Base-by-base conservation (phyloP, 2,888 invertebrate species). In the Xestia sexstrigata region DNA sequence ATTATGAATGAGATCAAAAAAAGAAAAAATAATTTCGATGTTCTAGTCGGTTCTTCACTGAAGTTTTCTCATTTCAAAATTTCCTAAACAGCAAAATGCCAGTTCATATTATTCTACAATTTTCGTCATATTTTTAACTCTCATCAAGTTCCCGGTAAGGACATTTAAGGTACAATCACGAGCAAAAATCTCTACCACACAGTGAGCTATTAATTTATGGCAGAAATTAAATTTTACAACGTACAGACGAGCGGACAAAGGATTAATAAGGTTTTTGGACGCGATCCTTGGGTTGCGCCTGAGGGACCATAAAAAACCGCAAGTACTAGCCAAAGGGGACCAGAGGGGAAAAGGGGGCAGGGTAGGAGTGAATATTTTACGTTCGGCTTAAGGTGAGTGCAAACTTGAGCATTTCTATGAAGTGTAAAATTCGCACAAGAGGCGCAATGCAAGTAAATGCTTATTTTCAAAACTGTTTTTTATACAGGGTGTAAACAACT, bases 201-300 rank as follows among this genome's bases (percentile, higher is more conserved):
- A 13, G 52, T 63, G 13, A 69, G 65, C 76, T 78, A 87, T 88
- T 88, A 85, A 81, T 91, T 91, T 89, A 87, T 88, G 87, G 84
- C 83, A 85, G 63, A 89, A 89, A 91, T 91, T 90, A 90, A 90
- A 91, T 91, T 91, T 91, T 90, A 88, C 84, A 79, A 86, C 73
- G 83, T 47, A 85, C 63, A 89, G 88, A 89, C 88, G 84, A 76
- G 83, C 87, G 88, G 81, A 84, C 87, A 85, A 89, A 87, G 88
- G 89, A 79, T 87, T 89, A 81, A 86, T 79, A 85, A 76, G 83
- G 85, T 81, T 84, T 86, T 87, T 79, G 74, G 81, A 78, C 73
- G 76, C 65, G 45, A 84, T 83, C 78, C 74, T 77, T 83, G 78
- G 81, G 82, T 83, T 76, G 78, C 80, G 74, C 89, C 88, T 81